Percentiles rank a stretch among this genome's conserved stretches.
phyloP scores from a whole-genome alignment of 2,888 invertebrate genomes.

The Sphaerophoria rueppellii region DNA sequence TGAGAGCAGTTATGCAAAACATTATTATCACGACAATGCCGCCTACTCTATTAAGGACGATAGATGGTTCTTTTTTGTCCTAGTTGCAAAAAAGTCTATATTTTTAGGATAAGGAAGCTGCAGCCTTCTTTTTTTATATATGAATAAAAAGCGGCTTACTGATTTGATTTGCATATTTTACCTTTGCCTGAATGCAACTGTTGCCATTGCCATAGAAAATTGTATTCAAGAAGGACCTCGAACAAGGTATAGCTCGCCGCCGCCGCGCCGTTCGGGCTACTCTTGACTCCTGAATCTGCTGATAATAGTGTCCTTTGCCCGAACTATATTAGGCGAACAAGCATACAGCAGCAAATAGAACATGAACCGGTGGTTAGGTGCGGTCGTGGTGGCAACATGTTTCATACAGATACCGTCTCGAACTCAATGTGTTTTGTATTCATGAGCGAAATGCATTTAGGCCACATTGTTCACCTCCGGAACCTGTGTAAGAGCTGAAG shows the following conservation, averaged over 20 bases:
- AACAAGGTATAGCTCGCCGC: too few species aligned
- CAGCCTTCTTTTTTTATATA: conserved; percentile 3
- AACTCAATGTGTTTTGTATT: conserved; percentile 53
- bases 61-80: too few species aligned
- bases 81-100: too few species aligned
- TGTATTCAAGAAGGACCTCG: too few species aligned
- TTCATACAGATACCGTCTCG: conserved; percentile 30
- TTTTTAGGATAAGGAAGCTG: conserved; percentile 30
- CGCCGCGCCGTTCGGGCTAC: background rate
- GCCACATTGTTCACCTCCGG: conserved; percentile 46
- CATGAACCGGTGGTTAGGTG: conserved; percentile 40
- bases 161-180: conserved; percentile 68
- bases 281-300: conserved; percentile 20
- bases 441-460: conserved; percentile 59
- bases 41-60: conserved; percentile 33
- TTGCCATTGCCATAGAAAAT: too few species aligned
- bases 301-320: background rate
- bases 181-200: conserved; percentile 51
- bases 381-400: conserved; percentile 37
- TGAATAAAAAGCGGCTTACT: conserved; percentile 40
- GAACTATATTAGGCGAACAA: too few species aligned
- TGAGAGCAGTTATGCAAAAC: conserved; percentile 61
- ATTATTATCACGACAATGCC: conserved; percentile 38
- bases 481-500: conserved; percentile 21
- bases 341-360: conserved; percentile 30